Evolutionary conservation across 37 sponge, comb jelly and placozoan genomes (phyloP).

Genomic region (Amphimedon queenslandica): DNA sequence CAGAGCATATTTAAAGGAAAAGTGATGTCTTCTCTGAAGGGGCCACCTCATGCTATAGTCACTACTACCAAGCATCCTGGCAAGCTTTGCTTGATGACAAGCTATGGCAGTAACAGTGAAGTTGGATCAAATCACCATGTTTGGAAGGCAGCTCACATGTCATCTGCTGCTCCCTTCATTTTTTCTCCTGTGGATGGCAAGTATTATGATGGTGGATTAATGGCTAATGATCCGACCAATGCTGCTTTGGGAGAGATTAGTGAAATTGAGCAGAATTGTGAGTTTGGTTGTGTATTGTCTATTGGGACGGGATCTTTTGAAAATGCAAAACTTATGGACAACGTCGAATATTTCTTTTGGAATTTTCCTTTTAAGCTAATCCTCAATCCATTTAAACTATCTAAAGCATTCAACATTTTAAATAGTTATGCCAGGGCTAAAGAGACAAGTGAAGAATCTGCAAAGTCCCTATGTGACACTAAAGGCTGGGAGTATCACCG

Average conservation of each 20-base stretch:
- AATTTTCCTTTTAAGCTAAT: no score
- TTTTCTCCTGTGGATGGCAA: constrained; percentile 38
- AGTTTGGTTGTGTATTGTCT: constrained; percentile 38
- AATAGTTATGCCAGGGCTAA: no score
- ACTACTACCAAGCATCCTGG: constrained; percentile 47
- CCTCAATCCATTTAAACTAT: no score
- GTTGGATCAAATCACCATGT: constrained; percentile 42
- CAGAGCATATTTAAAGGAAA: no score
- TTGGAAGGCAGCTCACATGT: constrained; percentile 53
- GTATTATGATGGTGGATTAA: constrained; percentile 66
- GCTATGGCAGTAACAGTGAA: constrained; percentile 42
- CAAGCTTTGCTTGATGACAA: constrained; percentile 58
- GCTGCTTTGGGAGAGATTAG: constrained; percentile 51
- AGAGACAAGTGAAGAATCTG: constrained; percentile 27
- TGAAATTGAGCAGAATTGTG: constrained; percentile 10
- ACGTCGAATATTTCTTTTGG: no score
- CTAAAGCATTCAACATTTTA: no score
- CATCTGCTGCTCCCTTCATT: constrained; percentile 64
- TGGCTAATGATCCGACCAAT: constrained; percentile 73
- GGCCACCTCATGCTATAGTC: constrained; percentile 28
- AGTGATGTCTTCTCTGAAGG: constrained; percentile 35
- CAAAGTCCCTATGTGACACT: constrained; percentile 28
- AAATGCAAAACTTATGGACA: not conserved
- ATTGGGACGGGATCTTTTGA: constrained; percentile 38
- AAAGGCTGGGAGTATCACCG: constrained; percentile 10